These are phyloP conservation scores for Nasonia oneida DNA, from an alignment of 2,888 invertebrate genomes.

Conservation along the genomic window DNA sequence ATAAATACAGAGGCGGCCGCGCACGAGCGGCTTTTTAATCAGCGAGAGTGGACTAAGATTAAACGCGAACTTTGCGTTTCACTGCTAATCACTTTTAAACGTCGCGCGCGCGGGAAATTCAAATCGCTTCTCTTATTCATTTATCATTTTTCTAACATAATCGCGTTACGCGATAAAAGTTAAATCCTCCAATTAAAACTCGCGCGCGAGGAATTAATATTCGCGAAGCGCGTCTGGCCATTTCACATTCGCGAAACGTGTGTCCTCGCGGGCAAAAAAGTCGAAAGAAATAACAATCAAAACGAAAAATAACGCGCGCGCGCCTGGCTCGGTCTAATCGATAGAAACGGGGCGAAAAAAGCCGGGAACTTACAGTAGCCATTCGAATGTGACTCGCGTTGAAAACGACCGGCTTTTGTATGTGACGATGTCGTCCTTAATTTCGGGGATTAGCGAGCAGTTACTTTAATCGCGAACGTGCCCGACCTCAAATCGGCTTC, in stretches of 20 bases:
- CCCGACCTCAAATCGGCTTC: neutral
- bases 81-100: neutral
- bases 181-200: neutral
- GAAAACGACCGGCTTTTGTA: neutral
- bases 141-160: no score
- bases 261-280: neutral
- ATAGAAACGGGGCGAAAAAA: neutral
- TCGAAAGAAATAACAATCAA: neutral
- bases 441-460: neutral
- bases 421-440: neutral
- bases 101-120: neutral
- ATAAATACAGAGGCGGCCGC: neutral
- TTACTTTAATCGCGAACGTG: neutral
- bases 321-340: neutral
- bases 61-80: neutral
- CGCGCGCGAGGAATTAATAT: neutral
- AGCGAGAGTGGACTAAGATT: constrained; percentile 4
- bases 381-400: neutral
- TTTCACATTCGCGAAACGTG: neutral
- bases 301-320: constrained; percentile 9
- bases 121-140: no score
- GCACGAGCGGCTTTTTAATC: constrained; percentile 25
- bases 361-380: neutral
- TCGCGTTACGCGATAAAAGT: neutral
- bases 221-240: neutral